Base-by-base conservation (phyloP, 37 sponge, comb jelly and placozoan genomes). In the Amphimedon queenslandica region DNA sequence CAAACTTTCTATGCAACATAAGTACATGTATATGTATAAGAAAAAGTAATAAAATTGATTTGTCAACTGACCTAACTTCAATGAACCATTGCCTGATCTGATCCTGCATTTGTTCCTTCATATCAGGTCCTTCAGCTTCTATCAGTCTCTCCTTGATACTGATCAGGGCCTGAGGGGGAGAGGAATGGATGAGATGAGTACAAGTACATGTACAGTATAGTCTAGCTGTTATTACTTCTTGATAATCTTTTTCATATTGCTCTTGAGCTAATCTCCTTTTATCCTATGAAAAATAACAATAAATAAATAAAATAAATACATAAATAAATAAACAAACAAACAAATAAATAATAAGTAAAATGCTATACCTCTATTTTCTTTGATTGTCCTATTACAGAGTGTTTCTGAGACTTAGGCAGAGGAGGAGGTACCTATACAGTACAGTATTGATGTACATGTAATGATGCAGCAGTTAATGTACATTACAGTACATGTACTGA, bases 81-180 rank as follows among this genome's bases (percentile, higher is more conserved):
- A 98, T 92, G 77, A 98, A 95, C 99, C 99, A 98, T 74, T 95
- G 96, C 55, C 99, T 78, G 57, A 98, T 98, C 68, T 98, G 92
- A 64, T 98, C 99, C 66, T 95, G 97, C 93, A 98, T 98, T 36
- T 87, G 84, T 56, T 98, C 99, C 73, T 83, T 84, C 82, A 98
- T 95, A 77, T 98, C 99, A 23, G 96, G 96, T 23, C 99, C 99
- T 34, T 98, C 99, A 36, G 80, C 79, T 32, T 95, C 96, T 28
- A 69, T 55, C 56, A 98, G 81, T 42, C 82, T 85, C 55, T 94
- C 88, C 82, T 95, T 98, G 25, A 98, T 75, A 30, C 72, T 87
- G 8, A 86, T 91, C 58, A 92, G 78, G 13, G 96, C 96, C 92
- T 95, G 61, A 39, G 6, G 31, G n/a, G n/a, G n/a, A n/a, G n/a